A percentile compares a stretch with the other conserved stretches of the same genome.
Conservation (phyloP, 2,797 vertebrate species). For the Dicrostonyx torquatus region DNA sequence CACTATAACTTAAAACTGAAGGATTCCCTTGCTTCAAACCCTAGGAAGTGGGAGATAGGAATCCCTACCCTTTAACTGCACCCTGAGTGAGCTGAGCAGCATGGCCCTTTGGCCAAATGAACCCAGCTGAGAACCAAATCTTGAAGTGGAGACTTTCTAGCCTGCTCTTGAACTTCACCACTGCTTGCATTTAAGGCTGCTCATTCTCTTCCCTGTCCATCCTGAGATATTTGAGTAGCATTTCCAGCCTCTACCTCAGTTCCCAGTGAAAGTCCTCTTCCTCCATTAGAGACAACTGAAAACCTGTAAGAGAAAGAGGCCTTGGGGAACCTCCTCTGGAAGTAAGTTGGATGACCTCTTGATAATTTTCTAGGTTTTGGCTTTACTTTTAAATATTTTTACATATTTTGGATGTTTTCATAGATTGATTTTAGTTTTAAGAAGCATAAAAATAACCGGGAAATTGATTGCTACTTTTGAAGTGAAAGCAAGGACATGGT, state of each 20-base stretch:
- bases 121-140: background rate
- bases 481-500: slow-evolving; percentile 7
- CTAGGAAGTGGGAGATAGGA: background rate
- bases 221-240: background rate
- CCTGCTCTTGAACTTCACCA: background rate
- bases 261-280: background rate
- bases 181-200: background rate
- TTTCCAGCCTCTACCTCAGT: background rate
- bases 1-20: slow-evolving; percentile 1
- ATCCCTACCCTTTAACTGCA: background rate
- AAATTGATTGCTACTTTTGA: slow-evolving; percentile 48
- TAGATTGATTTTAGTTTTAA: slow-evolving; percentile 44
- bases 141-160: background rate
- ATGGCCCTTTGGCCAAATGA: background rate
- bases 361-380: slow-evolving; percentile 25
- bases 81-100: background rate
- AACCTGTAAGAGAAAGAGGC: background rate
- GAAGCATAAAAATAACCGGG: slow-evolving; percentile 14
- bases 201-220: background rate
- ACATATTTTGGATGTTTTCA: slow-evolving; percentile 25
- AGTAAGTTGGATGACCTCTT: background rate
- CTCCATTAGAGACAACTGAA: background rate
- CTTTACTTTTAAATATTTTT: slow-evolving; percentile 44
- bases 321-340: background rate
- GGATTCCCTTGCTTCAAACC: slow-evolving; percentile 47